Percentiles rank a stretch among this genome's conserved stretches.
Evolutionary conservation across 2,113 vertebrate genomes (phyloP).

Genomic region (Pica pica): DNA sequence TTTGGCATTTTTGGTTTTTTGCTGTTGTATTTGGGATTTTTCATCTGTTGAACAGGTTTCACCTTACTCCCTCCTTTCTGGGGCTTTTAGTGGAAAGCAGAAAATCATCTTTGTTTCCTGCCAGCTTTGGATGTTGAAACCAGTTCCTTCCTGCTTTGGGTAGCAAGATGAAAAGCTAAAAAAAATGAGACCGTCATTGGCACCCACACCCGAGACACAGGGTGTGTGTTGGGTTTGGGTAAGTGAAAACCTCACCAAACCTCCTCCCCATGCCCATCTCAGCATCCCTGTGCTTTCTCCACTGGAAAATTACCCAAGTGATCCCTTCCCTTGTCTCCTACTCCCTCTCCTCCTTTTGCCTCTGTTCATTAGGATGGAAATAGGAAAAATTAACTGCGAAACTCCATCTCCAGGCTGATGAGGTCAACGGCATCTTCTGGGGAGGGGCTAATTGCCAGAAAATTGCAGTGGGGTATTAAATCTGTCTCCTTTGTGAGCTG

Average conservation of each 20-base stretch:
- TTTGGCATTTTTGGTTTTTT: background rate
- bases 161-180: background rate
- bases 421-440: slow-evolving; percentile 26
- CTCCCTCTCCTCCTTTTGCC: background rate
- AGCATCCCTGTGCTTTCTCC: background rate
- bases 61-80: background rate
- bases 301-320: background rate
- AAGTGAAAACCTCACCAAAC: background rate
- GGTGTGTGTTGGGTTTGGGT: background rate
- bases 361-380: background rate
- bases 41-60: background rate
- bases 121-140: background rate
- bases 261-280: background rate
- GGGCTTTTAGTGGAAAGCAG: background rate
- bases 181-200: fast-evolving
- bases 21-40: background rate
- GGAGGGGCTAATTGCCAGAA: slow-evolving; percentile 32
- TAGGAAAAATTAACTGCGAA: background rate
- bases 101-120: background rate
- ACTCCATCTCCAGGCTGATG: background rate
- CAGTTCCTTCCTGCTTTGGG: background rate
- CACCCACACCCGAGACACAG: fast-evolving
- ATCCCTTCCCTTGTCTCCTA: background rate
- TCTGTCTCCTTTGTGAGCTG: background rate
- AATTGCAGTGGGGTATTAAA: background rate